Evolutionary conservation across 2,797 vertebrate genomes (phyloP).

Genomic region (Loris lydekkerianus): DNA sequence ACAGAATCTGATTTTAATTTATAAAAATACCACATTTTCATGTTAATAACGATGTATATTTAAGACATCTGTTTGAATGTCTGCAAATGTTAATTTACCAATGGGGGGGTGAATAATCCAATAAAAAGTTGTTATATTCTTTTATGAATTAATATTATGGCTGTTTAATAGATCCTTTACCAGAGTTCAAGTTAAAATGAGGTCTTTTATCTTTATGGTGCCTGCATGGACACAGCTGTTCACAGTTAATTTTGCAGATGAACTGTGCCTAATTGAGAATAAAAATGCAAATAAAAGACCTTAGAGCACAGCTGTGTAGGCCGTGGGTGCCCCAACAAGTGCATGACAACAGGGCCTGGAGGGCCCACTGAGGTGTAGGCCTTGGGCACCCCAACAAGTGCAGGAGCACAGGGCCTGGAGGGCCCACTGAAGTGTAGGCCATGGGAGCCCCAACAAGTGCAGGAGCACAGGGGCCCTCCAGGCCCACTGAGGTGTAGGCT

Average conservation of each 20-base stretch:
- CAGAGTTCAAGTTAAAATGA: slow-evolving; percentile 91
- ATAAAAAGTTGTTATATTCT: slow-evolving; percentile 90
- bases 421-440: too few species aligned
- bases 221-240: slow-evolving; percentile 89
- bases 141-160: slow-evolving; percentile 91
- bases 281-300: slow-evolving; percentile 91
- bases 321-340: slow-evolving; percentile 56
- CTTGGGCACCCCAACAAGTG: too few species aligned
- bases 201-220: slow-evolving; percentile 91
- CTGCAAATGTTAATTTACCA: slow-evolving; percentile 91
- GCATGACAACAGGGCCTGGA: too few species aligned
- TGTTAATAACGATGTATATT: slow-evolving; percentile 90
- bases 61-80: slow-evolving; percentile 92
- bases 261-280: slow-evolving; percentile 91
- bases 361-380: slow-evolving; percentile 19
- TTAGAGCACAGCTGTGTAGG: slow-evolving; percentile 85
- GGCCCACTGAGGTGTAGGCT: too few species aligned
- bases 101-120: slow-evolving; percentile 83
- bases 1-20: slow-evolving; percentile 91
- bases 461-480: too few species aligned
- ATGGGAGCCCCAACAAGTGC: too few species aligned
- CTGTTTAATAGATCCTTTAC: slow-evolving; percentile 90
- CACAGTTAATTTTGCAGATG: slow-evolving; percentile 89
- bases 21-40: slow-evolving; percentile 91
- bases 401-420: too few species aligned